phyloP scores from a whole-genome alignment of 1,140 invertebrate species.

The Papilio dardanus region DNA sequence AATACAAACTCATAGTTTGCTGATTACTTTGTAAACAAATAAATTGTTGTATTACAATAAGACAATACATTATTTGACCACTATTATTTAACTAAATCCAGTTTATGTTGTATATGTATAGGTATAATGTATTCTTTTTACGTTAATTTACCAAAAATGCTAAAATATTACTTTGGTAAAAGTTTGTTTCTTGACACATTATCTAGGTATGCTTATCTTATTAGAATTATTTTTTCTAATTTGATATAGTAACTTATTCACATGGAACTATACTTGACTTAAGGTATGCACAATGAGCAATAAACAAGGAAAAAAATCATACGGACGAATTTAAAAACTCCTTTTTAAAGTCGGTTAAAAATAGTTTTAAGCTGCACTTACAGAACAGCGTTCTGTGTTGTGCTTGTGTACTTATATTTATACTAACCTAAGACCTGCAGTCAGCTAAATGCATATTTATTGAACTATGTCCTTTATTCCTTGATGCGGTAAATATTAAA shows the following conservation, averaged over 20 bases:
- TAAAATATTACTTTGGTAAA: too few relatives aligned
- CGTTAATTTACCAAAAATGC: too few relatives aligned
- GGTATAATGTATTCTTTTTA: too few relatives aligned
- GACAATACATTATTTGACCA: neutral
- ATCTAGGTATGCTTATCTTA: neutral
- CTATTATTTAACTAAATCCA: neutral
- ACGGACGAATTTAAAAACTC: too few relatives aligned
- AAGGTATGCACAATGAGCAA: too few relatives aligned
- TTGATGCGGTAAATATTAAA: constrained; percentile 3
- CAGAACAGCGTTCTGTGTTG: neutral
- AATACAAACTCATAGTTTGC: neutral
- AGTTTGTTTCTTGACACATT: neutral
- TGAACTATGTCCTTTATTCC: neutral
- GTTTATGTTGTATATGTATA: neutral
- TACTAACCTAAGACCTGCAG: neutral
- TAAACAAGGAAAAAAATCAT: neutral
- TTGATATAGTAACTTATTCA: neutral
- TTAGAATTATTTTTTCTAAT: neutral
- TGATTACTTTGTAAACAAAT: neutral
- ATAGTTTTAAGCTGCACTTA: neutral
- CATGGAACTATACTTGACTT: neutral
- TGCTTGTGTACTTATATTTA: neutral
- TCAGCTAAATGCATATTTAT: neutral
- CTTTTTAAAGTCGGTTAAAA: neutral
- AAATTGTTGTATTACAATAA: neutral